Percentiles rank a stretch among this genome's conserved stretches.
These are phyloP conservation scores for Neotoxoptera formosana DNA, from an alignment of 1,140 invertebrate species.

Conservation along the genomic window DNA sequence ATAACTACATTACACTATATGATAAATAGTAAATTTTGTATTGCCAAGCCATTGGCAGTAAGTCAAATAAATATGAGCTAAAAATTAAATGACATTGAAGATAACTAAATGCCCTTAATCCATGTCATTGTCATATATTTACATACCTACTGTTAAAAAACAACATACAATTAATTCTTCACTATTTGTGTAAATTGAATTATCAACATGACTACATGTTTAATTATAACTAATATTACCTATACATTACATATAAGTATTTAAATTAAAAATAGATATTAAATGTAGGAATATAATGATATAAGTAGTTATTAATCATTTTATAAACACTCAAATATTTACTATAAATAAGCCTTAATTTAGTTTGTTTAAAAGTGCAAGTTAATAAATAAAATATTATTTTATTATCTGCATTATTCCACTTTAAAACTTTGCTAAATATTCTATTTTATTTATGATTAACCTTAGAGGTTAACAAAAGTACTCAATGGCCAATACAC, in stretches of 20 bases:
- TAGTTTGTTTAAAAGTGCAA: background rate
- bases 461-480: background rate
- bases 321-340: no score
- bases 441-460: background rate
- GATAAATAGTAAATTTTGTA: background rate
- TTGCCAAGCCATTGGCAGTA: slow-evolving; percentile 48
- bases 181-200: background rate
- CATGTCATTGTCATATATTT: background rate
- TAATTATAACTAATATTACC: background rate
- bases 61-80: slow-evolving; percentile 31
- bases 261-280: background rate
- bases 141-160: background rate
- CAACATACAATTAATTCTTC: background rate
- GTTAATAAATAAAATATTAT: background rate
- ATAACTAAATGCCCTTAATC: slow-evolving; percentile 3
- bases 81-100: slow-evolving; percentile 49
- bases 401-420: background rate
- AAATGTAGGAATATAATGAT: background rate
- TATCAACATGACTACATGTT: background rate
- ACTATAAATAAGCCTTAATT: background rate
- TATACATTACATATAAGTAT: background rate
- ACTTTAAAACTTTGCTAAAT: background rate
- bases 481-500: background rate
- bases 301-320: no score
- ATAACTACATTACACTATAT: background rate